Evolutionary conservation across 2,797 vertebrate genomes (phyloP).

Genomic region (Takifugu ocellatus): DNA sequence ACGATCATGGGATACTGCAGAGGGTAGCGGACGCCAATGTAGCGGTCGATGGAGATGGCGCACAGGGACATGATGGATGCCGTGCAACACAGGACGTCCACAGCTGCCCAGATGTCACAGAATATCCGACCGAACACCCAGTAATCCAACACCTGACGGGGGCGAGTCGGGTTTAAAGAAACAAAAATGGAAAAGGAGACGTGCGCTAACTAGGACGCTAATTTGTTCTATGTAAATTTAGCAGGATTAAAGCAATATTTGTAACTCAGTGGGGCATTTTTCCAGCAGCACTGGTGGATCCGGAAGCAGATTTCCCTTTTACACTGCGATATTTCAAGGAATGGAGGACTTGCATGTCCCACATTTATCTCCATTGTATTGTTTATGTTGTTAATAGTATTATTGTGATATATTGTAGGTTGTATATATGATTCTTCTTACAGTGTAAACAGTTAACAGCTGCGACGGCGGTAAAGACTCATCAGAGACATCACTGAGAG

Average conservation of each 20-base stretch:
- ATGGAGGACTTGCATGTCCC: too few relatives aligned
- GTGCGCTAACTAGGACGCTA: too few relatives aligned
- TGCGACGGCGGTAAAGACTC: too few relatives aligned
- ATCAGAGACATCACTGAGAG: too few relatives aligned
- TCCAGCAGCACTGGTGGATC: too few relatives aligned
- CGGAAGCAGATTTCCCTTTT: too few relatives aligned
- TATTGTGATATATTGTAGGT: too few relatives aligned
- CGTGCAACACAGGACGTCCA: conserved; percentile 94
- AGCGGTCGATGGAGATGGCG: conserved; percentile 93
- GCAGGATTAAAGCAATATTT: background rate
- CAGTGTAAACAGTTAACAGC: too few relatives aligned
- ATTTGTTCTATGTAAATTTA: background rate
- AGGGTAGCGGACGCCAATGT: conserved; percentile 90
- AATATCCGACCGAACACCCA: conserved; percentile 94
- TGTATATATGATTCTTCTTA: too few relatives aligned
- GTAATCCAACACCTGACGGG: conserved; percentile 81
- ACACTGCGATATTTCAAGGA: too few relatives aligned
- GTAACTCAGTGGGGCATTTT: background rate
- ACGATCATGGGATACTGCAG: conserved; percentile 89
- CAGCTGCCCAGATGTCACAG: conserved; percentile 94
- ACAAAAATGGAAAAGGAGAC: background rate
- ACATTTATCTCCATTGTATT: too few relatives aligned
- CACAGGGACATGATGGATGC: conserved; percentile 94
- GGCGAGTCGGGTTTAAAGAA: background rate
- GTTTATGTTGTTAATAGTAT: too few relatives aligned